These are phyloP conservation scores for honey bee (Apis mellifera) DNA, from an alignment of 1,140 invertebrate species.

Conservation along the genomic window DNA sequence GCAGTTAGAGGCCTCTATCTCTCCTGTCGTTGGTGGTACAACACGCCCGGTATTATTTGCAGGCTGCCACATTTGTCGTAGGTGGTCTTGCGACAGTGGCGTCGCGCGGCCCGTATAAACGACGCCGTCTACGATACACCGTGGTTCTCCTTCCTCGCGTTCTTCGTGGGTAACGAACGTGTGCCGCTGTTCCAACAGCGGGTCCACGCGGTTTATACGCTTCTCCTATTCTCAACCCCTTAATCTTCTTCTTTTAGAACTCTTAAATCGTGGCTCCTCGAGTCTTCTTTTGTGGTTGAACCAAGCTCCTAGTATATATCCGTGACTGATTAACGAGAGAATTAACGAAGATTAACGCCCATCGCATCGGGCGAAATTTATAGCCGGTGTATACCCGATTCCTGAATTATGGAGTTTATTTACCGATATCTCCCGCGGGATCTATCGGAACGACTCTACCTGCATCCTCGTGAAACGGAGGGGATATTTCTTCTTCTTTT, in stretches of 20 bases:
- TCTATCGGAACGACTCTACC: background rate
- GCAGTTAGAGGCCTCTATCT: slow-evolving; percentile 74
- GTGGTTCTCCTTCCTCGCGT: slow-evolving; percentile 39
- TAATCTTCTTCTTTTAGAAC: background rate
- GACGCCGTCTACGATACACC: slow-evolving; percentile 37
- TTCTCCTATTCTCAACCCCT: background rate
- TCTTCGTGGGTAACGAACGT: slow-evolving; percentile 21
- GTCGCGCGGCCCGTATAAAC: slow-evolving; percentile 50
- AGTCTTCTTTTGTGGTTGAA: background rate
- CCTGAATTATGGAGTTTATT: slow-evolving; percentile 37
- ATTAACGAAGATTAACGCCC: slow-evolving; percentile 45
- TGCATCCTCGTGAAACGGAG: background rate
- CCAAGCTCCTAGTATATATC: no score
- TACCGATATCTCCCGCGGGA: slow-evolving; percentile 21
- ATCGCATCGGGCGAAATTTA: slow-evolving; percentile 2
- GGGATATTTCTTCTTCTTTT: background rate
- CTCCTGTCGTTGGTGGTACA: slow-evolving; percentile 71
- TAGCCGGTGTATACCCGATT: slow-evolving; percentile 16
- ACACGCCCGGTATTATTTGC: slow-evolving; percentile 75
- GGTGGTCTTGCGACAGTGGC: slow-evolving; percentile 74
- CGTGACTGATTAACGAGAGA: slow-evolving; percentile 47
- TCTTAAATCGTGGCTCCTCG: background rate
- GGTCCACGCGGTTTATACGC: background rate
- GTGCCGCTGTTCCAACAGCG: background rate
- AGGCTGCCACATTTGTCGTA: slow-evolving; percentile 79